A percentile compares a stretch with the other conserved stretches of the same genome.
These are phyloP conservation scores for Peromyscus nudipes DNA, from an alignment of 2,797 vertebrate species.

Conservation along the genomic window DNA sequence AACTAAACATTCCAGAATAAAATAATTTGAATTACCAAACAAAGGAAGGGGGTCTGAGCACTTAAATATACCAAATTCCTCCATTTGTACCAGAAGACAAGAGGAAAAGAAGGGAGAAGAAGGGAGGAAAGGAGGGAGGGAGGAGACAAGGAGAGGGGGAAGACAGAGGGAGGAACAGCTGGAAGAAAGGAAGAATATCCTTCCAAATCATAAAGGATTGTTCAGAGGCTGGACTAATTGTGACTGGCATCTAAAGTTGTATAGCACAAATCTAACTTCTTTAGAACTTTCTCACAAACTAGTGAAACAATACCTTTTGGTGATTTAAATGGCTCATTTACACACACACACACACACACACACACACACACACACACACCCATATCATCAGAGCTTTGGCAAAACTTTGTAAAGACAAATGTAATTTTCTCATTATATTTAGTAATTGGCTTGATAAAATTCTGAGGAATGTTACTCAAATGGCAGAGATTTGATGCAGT, in stretches of 20 bases:
- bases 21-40: background rate
- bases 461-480: constrained; percentile 16
- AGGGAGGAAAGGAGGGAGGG: background rate
- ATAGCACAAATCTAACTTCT: background rate
- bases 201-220: background rate
- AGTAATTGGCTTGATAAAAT: constrained; percentile 30
- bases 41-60: background rate
- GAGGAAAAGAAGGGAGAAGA: too few species aligned
- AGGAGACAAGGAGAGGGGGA: background rate
- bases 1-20: constrained; percentile 41
- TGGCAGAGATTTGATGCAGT: constrained; percentile 1
- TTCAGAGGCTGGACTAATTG: background rate
- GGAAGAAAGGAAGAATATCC: background rate
- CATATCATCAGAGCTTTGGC: background rate
- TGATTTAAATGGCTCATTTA: constrained; percentile 3
- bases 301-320: background rate
- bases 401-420: constrained; percentile 17
- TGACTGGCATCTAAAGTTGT: background rate
- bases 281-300: background rate
- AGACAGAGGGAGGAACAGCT: background rate
- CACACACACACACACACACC: background rate
- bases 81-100: background rate
- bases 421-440: background rate
- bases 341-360: background rate
- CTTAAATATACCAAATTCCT: background rate